Evolutionary conservation across 2,797 vertebrate species (phyloP).

Genomic region (Poeciliopsis gracilis): DNA sequence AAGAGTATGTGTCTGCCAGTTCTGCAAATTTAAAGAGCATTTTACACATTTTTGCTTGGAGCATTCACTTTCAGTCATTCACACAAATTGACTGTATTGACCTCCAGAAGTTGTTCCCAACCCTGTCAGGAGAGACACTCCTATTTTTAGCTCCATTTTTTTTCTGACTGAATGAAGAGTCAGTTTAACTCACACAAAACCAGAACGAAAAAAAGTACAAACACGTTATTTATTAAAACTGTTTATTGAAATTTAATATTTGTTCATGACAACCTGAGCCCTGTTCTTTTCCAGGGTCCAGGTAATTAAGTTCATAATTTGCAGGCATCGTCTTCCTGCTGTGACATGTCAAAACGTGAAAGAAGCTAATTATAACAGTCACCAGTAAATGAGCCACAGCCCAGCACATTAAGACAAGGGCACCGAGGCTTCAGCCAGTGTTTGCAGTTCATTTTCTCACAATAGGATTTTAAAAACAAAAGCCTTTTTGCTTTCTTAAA

Average conservation of each 20-base stretch:
- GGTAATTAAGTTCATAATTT: slow-evolving; percentile 1
- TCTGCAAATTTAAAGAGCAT: neutral
- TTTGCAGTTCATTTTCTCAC: neutral
- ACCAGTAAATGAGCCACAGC: slow-evolving; percentile 1
- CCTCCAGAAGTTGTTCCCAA: neutral
- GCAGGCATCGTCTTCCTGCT: neutral
- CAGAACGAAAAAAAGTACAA: neutral
- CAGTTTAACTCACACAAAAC: neutral
- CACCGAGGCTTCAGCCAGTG: neutral
- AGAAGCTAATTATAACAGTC: neutral
- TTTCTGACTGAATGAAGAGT: neutral
- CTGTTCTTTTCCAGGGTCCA: neutral
- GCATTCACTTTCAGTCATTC: neutral
- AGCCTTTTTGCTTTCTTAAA: neutral
- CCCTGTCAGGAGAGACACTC: neutral
- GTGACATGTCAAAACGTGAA: neutral
- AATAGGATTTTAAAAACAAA: neutral
- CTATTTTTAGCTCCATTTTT: neutral
- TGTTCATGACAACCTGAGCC: neutral
- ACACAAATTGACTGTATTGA: neutral
- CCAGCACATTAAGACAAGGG: neutral
- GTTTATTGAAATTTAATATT: neutral
- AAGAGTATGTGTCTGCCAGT: neutral
- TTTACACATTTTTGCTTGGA: neutral
- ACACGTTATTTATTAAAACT: neutral